A percentile compares a stretch with the other conserved stretches of the same genome.
phyloP scores from a whole-genome alignment of 2,797 vertebrate genomes.

The Danio albolineatus region DNA sequence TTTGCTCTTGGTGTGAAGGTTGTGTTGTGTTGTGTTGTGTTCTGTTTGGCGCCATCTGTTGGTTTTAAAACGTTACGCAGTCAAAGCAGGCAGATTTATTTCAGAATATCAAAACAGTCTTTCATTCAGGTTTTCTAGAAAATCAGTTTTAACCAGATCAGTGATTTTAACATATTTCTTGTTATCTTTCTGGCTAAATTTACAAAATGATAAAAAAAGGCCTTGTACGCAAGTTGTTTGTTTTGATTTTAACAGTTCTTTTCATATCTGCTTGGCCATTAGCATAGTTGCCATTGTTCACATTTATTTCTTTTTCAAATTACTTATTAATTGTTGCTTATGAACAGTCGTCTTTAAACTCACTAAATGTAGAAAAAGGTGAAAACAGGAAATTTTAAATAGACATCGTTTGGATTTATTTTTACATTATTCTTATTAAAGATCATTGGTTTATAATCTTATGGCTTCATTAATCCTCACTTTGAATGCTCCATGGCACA shows the following conservation, averaged over 20 bases:
- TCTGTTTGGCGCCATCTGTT: conserved; percentile 34
- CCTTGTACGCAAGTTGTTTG: neutral
- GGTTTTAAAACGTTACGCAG: neutral
- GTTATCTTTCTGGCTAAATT: conserved; percentile 67
- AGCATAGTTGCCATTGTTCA: neutral
- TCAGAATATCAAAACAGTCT: neutral
- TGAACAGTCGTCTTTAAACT: neutral
- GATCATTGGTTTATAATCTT: conserved; percentile 46
- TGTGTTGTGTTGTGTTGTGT: neutral
- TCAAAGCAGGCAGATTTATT: neutral
- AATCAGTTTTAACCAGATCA: conserved; percentile 55
- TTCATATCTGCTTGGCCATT: neutral
- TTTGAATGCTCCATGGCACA: conserved; percentile 85
- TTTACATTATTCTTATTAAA: conserved; percentile 53
- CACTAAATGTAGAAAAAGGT: neutral
- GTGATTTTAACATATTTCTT: conserved; percentile 47
- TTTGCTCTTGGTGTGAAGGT: neutral
- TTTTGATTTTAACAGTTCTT: neutral
- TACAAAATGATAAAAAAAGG: too few species aligned
- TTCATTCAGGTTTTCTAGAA: conserved; percentile 52
- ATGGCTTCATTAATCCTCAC: conserved; percentile 91
- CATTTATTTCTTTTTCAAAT: neutral
- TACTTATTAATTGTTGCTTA: neutral
- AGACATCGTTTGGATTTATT: neutral
- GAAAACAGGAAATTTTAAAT: too few species aligned